Conservation (phyloP, 2,797 vertebrate species). For the Heliangelus exortis region DNA sequence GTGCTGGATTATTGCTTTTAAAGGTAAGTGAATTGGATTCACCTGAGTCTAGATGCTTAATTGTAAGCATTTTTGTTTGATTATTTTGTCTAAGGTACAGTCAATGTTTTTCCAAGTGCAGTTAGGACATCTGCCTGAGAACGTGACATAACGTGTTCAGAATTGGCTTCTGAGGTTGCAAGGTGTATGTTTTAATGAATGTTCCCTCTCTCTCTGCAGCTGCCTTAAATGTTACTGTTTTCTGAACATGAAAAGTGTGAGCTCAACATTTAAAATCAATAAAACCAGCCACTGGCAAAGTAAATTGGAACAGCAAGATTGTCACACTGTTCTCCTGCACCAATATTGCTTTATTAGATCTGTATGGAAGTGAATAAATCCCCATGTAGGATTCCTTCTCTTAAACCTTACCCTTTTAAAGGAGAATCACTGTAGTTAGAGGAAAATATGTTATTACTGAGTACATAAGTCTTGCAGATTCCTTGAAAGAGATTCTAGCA, state of each 20-base stretch:
- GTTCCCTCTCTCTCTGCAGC: neutral
- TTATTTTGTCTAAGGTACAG: neutral
- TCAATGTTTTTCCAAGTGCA: neutral
- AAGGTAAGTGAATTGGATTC: neutral
- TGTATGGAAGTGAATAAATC: neutral
- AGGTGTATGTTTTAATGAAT: constrained; percentile 17
- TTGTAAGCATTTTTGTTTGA: neutral
- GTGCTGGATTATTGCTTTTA: constrained; percentile 10
- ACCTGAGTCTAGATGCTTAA: neutral
- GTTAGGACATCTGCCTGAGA: neutral
- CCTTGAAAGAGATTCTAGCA: neutral
- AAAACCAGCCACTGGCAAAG: constrained; percentile 1
- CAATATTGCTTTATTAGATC: constrained; percentile 12
- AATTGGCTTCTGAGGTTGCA: constrained; percentile 9
- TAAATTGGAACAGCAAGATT: constrained; percentile 39
- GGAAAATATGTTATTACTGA: neutral
- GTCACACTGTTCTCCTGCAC: neutral
- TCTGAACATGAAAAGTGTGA: neutral
- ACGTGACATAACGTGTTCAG: neutral
- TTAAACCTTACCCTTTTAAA: neutral
- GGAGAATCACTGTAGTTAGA: neutral
- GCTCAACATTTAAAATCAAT: constrained; percentile 39
- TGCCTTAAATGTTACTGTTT: neutral
- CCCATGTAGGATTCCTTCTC: neutral
- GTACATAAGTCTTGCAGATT: neutral